Percentiles rank a stretch among this genome's conserved stretches.
Conservation (phyloP, 1,140 invertebrate genomes). For the Drosophila tani region DNA sequence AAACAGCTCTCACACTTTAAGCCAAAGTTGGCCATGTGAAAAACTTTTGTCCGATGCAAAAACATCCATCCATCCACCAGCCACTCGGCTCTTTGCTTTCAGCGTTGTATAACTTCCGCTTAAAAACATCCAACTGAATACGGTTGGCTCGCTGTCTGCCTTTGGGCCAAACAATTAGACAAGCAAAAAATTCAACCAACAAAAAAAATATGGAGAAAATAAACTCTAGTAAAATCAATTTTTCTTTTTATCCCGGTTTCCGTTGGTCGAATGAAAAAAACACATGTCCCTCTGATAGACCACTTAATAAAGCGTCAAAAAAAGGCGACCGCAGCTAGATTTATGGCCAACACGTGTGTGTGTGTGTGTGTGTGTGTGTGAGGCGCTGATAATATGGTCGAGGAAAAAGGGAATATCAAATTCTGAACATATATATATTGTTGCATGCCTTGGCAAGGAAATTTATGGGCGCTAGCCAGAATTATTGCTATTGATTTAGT, state of each 20-base stretch:
- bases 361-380: slow-evolving; percentile 17
- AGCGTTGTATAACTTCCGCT: slow-evolving; percentile 27
- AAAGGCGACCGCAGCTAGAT: slow-evolving; percentile 49
- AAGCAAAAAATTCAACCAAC: slow-evolving; percentile 25
- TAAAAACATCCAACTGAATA: slow-evolving; percentile 37
- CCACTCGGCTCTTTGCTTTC: background rate
- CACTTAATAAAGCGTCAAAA: slow-evolving; percentile 59
- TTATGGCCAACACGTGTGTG: slow-evolving; percentile 63
- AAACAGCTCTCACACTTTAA: slow-evolving; percentile 11
- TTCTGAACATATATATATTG: slow-evolving; percentile 30
- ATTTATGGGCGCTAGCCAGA: slow-evolving; percentile 62
- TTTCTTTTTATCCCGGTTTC: slow-evolving; percentile 2
- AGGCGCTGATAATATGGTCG: slow-evolving; percentile 32
- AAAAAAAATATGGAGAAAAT: background rate
- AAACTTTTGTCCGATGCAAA: slow-evolving; percentile 9
- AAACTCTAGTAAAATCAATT: slow-evolving; percentile 16
- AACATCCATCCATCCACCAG: slow-evolving; percentile 2
- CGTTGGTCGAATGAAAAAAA: slow-evolving; percentile 1
- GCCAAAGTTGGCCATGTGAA: background rate
- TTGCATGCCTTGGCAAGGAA: slow-evolving; percentile 26
- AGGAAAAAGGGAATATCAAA: slow-evolving; percentile 39
- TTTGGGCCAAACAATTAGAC: slow-evolving; percentile 34
- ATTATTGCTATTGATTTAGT: slow-evolving; percentile 76
- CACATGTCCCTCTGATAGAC: slow-evolving; percentile 54
- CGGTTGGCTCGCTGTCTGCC: slow-evolving; percentile 3